Base-by-base conservation (phyloP, 2,888 invertebrate species). In the Tetanocera ferruginea region DNA sequence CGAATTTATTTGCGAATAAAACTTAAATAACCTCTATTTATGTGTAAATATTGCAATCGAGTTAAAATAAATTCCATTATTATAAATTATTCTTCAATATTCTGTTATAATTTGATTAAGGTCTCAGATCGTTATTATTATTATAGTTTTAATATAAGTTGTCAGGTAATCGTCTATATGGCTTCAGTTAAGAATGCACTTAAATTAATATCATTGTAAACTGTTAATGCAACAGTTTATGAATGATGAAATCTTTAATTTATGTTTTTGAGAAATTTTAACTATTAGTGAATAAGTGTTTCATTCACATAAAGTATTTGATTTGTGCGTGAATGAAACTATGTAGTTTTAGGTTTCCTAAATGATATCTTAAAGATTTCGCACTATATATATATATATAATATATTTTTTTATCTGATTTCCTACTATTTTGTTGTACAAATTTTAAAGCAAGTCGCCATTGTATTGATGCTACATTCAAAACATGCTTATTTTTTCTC, bases 31-130 rank as follows among this genome's bases (percentile, higher is more conserved):
- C 67, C 34, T 70, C 62, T 76, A 28, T 51, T 69, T 57, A 60
- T 60, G 69, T 72, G 62, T 71, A 77, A 70, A 77, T 71, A 77
- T 71, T 66, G 71, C 71, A 76, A 76, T 43, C 49, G 43, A 52
- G 11, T 64, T 64, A 14, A 23, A 49, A 70, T 70, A 43, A 23
- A 43, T 49, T 34, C 6, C n/a, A 17, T 62, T 37, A 62, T n/a
- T 37, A 11, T n/a, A 25, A 74, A 28, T 25, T 25, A 74, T 43
- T 34, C 25, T 37, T 49, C 14, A 23, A 28, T 43, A 43, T 43
- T 43, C 14, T 43, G 28, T 74, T 60, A 23, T 64, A 37, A 28
- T 57, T 66, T 19, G n/a, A 34, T 34, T 66, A 11, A 49, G 49
- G 67, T 67, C 49, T 25, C 49, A 49, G 64, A 19, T 64, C 25